Base-by-base conservation (phyloP, 2,797 vertebrate genomes). In the Eurystomus glaucurus region DNA sequence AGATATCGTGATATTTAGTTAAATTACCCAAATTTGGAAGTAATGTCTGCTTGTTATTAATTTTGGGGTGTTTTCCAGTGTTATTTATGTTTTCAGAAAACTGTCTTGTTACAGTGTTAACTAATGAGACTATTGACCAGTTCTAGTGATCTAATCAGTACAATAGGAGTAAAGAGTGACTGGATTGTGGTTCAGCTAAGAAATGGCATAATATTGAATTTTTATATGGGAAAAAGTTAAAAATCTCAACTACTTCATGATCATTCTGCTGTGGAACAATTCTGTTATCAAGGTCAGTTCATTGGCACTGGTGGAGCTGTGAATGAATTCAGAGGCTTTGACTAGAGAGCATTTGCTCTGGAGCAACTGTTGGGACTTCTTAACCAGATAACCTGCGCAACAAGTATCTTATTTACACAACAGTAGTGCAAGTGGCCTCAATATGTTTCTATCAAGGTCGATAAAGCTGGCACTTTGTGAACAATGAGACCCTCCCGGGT, bases 371-470 rank as follows among this genome's bases (percentile, higher is more conserved):
- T 54, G 29, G 66, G 52, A 74, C 11, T 61, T 70, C 51, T 43
- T n/a, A 71, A n/a, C 21, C 19, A 68, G 69, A 37, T 20, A 81
- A 81, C 37, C 57, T 68, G 25, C 1, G 2, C n/a, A 61, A 57
- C 61, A 78, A 37, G 33, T 77, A 29, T 22, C 48, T 28, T n/a
- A 8, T 83, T 71, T 83, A 50, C 65, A 26, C 33, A 33, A 5
- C 29, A 65, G 5, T 2, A 50, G 25, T 51, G 41, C 58, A 3
- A 6, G 74, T 58, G 66, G 29, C 66, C 33, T 64, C 50, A 6
- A 1, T 18, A 26, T 41, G 3, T 12, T 35, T 19, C 51, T 74
- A 3, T 48, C 45, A 58, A 65, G 33, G 19, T 11, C 0, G 0
- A 25, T 35, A 28, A 43, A 70, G 43, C 23, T 43, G 50, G n/a